Conservation (phyloP, 2,888 invertebrate species). For the Gymnosoma rotundatum region DNA sequence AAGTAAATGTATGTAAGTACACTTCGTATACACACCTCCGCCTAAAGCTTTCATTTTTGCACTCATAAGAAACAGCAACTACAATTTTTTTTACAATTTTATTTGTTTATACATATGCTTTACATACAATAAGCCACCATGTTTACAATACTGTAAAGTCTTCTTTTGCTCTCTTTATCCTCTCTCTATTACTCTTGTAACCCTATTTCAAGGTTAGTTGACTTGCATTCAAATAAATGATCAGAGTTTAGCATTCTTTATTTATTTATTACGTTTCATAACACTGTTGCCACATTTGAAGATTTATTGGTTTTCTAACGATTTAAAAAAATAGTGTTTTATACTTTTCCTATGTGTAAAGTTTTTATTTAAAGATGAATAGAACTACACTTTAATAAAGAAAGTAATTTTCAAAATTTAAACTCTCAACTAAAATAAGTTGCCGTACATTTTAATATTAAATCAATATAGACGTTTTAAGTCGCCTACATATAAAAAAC, state of each 20-base stretch:
- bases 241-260: not conserved
- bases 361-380: too few relatives aligned
- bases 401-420: too few relatives aligned
- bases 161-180: not conserved
- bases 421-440: too few relatives aligned
- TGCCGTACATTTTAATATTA: too few relatives aligned
- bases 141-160: conserved; percentile 30
- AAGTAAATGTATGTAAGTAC: too few relatives aligned
- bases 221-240: conserved; percentile 15
- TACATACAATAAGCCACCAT: conserved; percentile 30
- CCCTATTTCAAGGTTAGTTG: not conserved
- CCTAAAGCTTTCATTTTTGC: conserved; percentile 42
- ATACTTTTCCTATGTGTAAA: too few relatives aligned
- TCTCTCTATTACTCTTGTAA: not conserved
- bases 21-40: conserved; percentile 25
- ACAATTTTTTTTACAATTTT: conserved; percentile 33
- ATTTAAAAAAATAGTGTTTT: not conserved
- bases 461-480: too few relatives aligned
- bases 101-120: conserved; percentile 40
- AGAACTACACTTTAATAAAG: too few relatives aligned
- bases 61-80: not conserved
- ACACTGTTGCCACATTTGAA: too few relatives aligned
- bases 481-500: too few relatives aligned
- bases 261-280: too few relatives aligned
- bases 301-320: too few relatives aligned